These are phyloP conservation scores for Siniperca chuatsi DNA, from an alignment of 2,113 vertebrate species.

Conservation along the genomic window DNA sequence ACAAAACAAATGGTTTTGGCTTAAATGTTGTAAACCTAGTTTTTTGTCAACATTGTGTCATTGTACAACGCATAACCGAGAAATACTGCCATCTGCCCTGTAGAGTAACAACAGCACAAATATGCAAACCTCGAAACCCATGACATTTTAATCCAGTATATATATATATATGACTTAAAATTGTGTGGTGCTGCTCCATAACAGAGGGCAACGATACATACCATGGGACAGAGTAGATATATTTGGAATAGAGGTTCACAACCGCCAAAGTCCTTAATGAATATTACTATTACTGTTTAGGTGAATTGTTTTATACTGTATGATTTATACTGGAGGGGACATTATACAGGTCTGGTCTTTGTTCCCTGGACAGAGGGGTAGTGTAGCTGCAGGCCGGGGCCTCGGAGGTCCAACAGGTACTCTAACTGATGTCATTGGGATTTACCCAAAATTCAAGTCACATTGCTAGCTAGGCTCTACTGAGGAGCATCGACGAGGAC, in stretches of 20 bases:
- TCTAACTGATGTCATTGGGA: constrained; percentile 40
- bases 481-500: not conserved
- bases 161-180: constrained; percentile 11
- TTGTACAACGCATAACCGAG: constrained; percentile 1
- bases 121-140: constrained; percentile 58
- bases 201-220: constrained; percentile 5
- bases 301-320: constrained; percentile 10
- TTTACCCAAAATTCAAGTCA: constrained; percentile 36
- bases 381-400: not conserved
- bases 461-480: not conserved
- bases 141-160: constrained; percentile 19
- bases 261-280: constrained; percentile 61
- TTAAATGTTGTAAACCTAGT: constrained; percentile 32
- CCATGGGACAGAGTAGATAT: constrained; percentile 14
- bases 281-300: constrained; percentile 24
- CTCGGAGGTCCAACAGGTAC: not conserved
- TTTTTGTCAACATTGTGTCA: constrained; percentile 30
- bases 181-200: constrained; percentile 28
- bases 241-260: constrained; percentile 47
- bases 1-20: not conserved
- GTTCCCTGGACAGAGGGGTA: not conserved
- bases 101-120: constrained; percentile 50
- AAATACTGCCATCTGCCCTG: constrained; percentile 51
- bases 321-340: not conserved
- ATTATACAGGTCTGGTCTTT: not conserved